Evolutionary conservation across 1,140 invertebrate genomes (phyloP).

Genomic region (Thalassaphorura encarpata): DNA sequence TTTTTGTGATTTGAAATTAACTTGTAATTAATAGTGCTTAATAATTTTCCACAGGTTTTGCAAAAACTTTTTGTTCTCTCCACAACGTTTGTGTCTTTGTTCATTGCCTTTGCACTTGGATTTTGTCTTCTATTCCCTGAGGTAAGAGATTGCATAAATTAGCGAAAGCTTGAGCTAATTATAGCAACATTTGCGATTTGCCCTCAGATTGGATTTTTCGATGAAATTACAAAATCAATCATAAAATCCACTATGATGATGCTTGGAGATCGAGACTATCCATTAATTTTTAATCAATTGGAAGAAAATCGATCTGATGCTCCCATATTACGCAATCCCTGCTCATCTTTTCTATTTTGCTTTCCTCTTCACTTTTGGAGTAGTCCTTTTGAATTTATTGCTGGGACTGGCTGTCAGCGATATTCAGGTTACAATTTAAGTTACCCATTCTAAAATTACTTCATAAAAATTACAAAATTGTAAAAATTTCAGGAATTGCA

Average conservation of each 20-base stretch:
- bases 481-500: neutral
- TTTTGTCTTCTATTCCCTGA: conserved; percentile 5
- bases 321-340: neutral
- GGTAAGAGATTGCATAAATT: too few species aligned
- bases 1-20: neutral
- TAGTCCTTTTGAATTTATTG: conserved; percentile 23
- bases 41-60: conserved; percentile 11
- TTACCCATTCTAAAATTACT: neutral
- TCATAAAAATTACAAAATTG: neutral
- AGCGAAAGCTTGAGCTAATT: neutral
- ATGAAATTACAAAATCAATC: neutral
- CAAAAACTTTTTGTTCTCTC: conserved; percentile 10
- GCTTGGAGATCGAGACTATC: neutral
- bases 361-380: conserved; percentile 14
- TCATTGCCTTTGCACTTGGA: conserved; percentile 8
- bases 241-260: conserved; percentile 12
- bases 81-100: conserved; percentile 12
- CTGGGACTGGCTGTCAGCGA: conserved; percentile 16
- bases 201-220: neutral
- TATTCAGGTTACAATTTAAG: conserved; percentile 17
- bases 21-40: conserved; percentile 10
- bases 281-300: neutral
- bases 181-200: neutral
- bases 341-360: conserved; percentile 6
- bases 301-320: neutral